These are phyloP conservation scores for Agrotis exclamationis DNA, from an alignment of 2,888 invertebrate genomes.

Conservation along the genomic window DNA sequence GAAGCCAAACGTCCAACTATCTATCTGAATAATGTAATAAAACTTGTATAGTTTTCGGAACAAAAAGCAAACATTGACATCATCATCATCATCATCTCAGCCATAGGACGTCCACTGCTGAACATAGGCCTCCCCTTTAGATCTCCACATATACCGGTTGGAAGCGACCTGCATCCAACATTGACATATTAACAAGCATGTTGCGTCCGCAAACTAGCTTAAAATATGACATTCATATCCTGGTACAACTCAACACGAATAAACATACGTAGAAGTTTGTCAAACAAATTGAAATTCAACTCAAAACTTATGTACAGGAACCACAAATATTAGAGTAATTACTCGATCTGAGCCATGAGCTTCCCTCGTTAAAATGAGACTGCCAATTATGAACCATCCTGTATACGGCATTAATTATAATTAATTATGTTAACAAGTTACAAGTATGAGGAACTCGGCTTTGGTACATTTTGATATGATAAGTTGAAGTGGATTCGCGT, in stretches of 20 bases:
- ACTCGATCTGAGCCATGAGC: background rate
- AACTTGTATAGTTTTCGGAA: too few relatives aligned
- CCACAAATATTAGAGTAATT: conserved; percentile 18
- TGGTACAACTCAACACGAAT: background rate
- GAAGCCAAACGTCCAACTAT: too few relatives aligned
- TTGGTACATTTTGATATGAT: background rate
- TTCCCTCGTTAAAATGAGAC: conserved; percentile 15
- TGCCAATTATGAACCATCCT: conserved; percentile 12
- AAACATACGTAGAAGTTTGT: background rate
- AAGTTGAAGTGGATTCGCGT: background rate
- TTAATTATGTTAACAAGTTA: conserved; percentile 23
- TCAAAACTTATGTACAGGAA: conserved; percentile 12
- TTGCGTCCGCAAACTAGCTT: background rate
- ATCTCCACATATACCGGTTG: too few relatives aligned
- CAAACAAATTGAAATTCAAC: conserved; percentile 8
- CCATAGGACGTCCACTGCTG: too few relatives aligned
- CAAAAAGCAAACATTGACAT: too few relatives aligned
- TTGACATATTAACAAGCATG: too few relatives aligned
- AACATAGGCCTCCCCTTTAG: too few relatives aligned
- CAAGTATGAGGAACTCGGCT: background rate
- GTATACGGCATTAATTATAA: conserved; percentile 28
- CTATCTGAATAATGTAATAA: too few relatives aligned
- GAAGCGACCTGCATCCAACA: too few relatives aligned
- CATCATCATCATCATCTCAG: too few relatives aligned
- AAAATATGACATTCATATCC: background rate